Conservation (phyloP, 1,140 invertebrate genomes). For the Trypoxylus dichotomus region DNA sequence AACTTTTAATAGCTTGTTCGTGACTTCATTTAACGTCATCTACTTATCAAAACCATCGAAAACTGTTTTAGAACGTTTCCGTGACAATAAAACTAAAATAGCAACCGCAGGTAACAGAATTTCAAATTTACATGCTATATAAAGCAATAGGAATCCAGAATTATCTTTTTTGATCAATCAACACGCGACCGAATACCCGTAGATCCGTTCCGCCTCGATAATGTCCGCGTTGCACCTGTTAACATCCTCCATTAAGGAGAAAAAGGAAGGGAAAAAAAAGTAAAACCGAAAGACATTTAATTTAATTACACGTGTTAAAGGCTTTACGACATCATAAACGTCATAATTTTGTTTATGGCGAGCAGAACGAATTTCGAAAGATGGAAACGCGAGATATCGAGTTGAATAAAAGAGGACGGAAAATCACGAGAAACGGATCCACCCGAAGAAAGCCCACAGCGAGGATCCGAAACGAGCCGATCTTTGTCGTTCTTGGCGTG, state of each 20-base stretch:
- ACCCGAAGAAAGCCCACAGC: not conserved
- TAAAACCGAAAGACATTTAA: not conserved
- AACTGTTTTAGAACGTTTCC: no score
- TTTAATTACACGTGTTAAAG: slow-evolving; percentile 18
- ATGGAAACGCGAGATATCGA: not conserved
- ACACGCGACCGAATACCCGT: no score
- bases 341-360: slow-evolving; percentile 24
- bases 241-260: not conserved
- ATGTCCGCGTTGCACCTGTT: not conserved
- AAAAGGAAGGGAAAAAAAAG: not conserved
- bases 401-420: not conserved
- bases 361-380: not conserved
- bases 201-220: not conserved
- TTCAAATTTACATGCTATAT: no score
- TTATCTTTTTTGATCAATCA: no score
- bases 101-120: no score
- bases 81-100: no score
- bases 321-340: slow-evolving; percentile 7
- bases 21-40: no score
- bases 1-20: no score
- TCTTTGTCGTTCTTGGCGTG: not conserved
- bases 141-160: no score
- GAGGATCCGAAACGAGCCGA: not conserved
- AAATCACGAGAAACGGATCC: not conserved
- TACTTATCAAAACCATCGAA: no score